Conservation (phyloP, 2,888 invertebrate species). For the Sesia bembeciformis region DNA sequence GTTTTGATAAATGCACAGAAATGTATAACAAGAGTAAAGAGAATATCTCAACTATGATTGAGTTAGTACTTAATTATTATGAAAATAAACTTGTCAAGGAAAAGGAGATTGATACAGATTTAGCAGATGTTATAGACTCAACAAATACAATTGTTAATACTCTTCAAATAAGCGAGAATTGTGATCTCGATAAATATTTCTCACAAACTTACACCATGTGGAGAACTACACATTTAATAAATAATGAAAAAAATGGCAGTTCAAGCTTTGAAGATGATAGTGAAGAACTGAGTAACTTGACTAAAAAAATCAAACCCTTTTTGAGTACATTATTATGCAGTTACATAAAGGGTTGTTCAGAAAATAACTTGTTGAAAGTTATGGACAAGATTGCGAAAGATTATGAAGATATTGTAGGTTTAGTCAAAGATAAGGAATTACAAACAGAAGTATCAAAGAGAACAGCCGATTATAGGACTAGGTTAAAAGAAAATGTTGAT, state of each 20-base stretch:
- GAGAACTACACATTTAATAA: conserved; percentile 35
- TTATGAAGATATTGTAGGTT: conserved; percentile 37
- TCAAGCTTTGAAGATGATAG: conserved; percentile 38
- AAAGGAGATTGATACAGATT: conserved; percentile 50
- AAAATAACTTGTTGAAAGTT: conserved; percentile 31
- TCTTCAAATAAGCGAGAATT: conserved; percentile 28
- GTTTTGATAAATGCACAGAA: conserved; percentile 46
- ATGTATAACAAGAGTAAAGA: conserved; percentile 33
- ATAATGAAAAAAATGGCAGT: conserved; percentile 29
- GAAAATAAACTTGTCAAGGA: conserved; percentile 42
- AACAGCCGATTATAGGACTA: conserved; percentile 34
- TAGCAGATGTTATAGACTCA: conserved; percentile 50
- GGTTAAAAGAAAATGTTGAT: conserved; percentile 41
- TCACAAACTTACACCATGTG: conserved; percentile 46
- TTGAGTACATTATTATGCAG: conserved; percentile 37
- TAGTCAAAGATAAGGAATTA: conserved; percentile 28
- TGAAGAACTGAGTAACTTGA: conserved; percentile 34
- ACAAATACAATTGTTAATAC: conserved; percentile 35
- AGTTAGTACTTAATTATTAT: conserved; percentile 42
- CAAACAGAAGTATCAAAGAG: conserved; percentile 28
- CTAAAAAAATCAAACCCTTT: conserved; percentile 35
- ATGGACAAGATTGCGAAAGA: conserved; percentile 35
- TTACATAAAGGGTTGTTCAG: conserved; percentile 44
- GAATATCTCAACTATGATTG: conserved; percentile 34
- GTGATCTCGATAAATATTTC: conserved; percentile 39